These are phyloP conservation scores for Ficedula albicollis DNA, from an alignment of 2,797 vertebrate genomes.

Conservation along the genomic window DNA sequence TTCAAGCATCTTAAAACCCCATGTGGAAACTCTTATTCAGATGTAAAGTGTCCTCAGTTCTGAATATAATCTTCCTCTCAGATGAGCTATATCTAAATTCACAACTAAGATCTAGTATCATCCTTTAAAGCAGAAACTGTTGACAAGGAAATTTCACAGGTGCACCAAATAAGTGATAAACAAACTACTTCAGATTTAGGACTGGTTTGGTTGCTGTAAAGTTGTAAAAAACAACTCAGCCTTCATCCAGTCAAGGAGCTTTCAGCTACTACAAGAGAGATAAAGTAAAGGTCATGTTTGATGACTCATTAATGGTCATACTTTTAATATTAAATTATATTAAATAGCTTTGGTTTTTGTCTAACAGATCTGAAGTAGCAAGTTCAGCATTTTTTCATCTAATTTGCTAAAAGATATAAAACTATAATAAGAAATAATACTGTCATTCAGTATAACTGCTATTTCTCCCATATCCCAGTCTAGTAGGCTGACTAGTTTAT, in stretches of 20 bases:
- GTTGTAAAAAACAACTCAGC: not conserved
- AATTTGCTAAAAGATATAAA: not conserved
- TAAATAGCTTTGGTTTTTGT: not conserved
- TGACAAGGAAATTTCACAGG: slow-evolving; percentile 66
- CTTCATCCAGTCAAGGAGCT: not conserved
- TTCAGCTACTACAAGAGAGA: not conserved
- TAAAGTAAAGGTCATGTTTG: slow-evolving; percentile 9
- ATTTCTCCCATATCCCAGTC: not conserved
- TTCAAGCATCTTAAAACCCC: slow-evolving; percentile 61
- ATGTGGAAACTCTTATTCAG: slow-evolving; percentile 67
- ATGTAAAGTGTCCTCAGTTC: slow-evolving; percentile 62
- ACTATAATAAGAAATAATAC: not conserved
- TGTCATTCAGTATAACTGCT: not conserved
- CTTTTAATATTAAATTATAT: not conserved
- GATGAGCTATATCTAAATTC: slow-evolving; percentile 63
- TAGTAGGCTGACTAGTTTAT: not conserved
- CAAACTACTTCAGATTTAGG: slow-evolving; percentile 69
- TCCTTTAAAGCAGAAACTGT: slow-evolving; percentile 56
- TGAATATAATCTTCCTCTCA: slow-evolving; percentile 56
- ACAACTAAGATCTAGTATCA: slow-evolving; percentile 43
- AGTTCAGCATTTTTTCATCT: not conserved
- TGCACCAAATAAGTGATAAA: slow-evolving; percentile 64
- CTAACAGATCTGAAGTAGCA: not conserved
- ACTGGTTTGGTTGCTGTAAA: slow-evolving; percentile 33
- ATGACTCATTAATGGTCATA: not conserved